Evolutionary conservation across 2,888 invertebrate genomes (phyloP).

Genomic region (Ptychoptera contaminata): DNA sequence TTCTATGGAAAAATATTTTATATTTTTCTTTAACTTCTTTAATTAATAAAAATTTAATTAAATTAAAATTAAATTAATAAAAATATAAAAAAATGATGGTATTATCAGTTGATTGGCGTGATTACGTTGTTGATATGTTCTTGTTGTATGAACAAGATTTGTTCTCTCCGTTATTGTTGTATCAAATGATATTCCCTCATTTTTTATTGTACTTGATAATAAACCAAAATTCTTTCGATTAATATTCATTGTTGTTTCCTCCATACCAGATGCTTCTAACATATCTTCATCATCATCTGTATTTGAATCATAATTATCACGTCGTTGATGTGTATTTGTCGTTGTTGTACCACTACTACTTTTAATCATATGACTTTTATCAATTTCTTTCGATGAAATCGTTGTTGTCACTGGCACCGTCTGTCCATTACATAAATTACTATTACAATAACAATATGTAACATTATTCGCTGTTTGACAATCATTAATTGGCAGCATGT

Average conservation of each 20-base stretch:
- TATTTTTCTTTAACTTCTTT: too few relatives aligned
- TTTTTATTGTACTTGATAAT: too few relatives aligned
- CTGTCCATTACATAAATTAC: conserved; percentile 11
- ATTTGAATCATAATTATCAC: conserved; percentile 2
- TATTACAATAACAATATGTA: conserved; percentile 12
- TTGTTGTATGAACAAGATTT: too few relatives aligned
- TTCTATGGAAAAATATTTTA: too few relatives aligned
- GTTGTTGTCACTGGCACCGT: neutral
- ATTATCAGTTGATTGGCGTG: too few relatives aligned
- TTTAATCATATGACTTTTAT: neutral
- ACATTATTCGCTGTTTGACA: conserved; percentile 12
- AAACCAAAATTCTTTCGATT: too few relatives aligned
- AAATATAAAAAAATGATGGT: too few relatives aligned
- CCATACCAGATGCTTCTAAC: conserved; percentile 9
- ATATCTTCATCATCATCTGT: conserved; percentile 9
- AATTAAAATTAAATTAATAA: too few relatives aligned
- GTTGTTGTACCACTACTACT: neutral
- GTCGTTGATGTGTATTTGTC: neutral
- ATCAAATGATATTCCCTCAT: too few relatives aligned
- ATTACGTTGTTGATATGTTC: too few relatives aligned
- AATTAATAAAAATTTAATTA: too few relatives aligned
- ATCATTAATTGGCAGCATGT: conserved; percentile 9
- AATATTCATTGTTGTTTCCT: neutral
- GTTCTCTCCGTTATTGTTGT: too few relatives aligned
- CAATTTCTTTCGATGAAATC: neutral